These are phyloP conservation scores for Xanthostigma xanthostigma DNA, from an alignment of 2,888 invertebrate genomes.

Conservation along the genomic window DNA sequence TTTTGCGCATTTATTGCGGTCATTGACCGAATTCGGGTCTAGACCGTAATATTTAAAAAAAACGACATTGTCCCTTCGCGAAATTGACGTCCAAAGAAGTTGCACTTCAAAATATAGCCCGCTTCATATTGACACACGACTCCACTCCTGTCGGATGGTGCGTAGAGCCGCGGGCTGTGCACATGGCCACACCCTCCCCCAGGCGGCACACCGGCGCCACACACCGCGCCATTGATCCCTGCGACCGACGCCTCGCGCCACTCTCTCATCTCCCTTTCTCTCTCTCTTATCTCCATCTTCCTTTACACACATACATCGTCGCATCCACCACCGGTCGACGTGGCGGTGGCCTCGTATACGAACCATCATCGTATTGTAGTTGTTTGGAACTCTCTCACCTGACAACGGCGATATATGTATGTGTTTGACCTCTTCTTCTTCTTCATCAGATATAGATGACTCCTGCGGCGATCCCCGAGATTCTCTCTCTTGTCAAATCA, in stretches of 20 bases:
- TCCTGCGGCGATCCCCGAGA: too few relatives aligned
- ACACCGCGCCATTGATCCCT: conserved; percentile 6
- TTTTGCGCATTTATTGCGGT: too few relatives aligned
- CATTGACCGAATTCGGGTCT: too few relatives aligned
- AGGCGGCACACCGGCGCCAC: conserved; percentile 7
- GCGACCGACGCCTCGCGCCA: conserved; percentile 1
- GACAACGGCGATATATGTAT: too few relatives aligned
- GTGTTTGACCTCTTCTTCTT: too few relatives aligned
- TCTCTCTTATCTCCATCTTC: neutral
- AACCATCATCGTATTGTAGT: conserved; percentile 9
- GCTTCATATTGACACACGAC: conserved; percentile 4
- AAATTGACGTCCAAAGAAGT: too few relatives aligned
- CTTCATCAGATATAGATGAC: too few relatives aligned
- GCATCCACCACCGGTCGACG: conserved; percentile 8
- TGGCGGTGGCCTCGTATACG: conserved; percentile 8
- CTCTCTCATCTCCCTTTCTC: neutral
- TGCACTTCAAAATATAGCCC: too few relatives aligned
- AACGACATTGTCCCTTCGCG: too few relatives aligned
- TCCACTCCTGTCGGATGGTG: conserved; percentile 5
- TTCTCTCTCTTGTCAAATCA: too few relatives aligned
- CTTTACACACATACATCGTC: neutral
- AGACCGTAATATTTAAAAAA: too few relatives aligned
- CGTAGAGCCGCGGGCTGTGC: neutral
- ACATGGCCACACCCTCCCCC: neutral
- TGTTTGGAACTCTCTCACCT: too few relatives aligned